Base-by-base conservation (phyloP, 1,140 invertebrate species). In the Cydia fagiglandana region DNA sequence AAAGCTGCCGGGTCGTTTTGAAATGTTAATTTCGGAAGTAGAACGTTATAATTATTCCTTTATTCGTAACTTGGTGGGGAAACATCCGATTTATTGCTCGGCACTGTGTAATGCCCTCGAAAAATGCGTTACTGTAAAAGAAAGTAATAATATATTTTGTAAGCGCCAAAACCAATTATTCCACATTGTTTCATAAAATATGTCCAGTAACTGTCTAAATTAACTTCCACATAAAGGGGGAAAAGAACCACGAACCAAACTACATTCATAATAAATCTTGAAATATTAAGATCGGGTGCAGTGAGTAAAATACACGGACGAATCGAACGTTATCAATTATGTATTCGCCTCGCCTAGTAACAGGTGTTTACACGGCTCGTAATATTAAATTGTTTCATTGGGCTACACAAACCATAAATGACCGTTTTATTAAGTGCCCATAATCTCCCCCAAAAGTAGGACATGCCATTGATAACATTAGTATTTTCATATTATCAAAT, bases 1-100 rank as follows among this genome's bases (percentile, higher is more conserved):
- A 83, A 80, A 80, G 70, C 76, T 24, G 73, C 50, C 17, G 74
- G 78, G 74, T 77, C 79, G 78, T 80, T 83, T 78, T 79, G 53
- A 79, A 80, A 82, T 79, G 77, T 76, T 79, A 80, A 82, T 80
- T 78, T 75, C 24, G 77, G 68, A 68, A 50, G 56, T 73, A 64
- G n/a, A 45, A 74, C 75, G 75, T 77, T 45, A 70, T 70, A 70
- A 70, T 41, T 70, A 70, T 70, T 70, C 34, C 30, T 70, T 70
- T 70, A 41, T 41, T 41, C 66, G 30, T 28, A 70, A 38, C 34
- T 70, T 70, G 34, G 66, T 45, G n/a, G n/a, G 66, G 20, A 24
- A 70, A 45, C 30, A 70, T 70, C 34, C 66, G 15, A 70, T 70
- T 38, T 38, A 70, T 45, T 34, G 34, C 13, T 34, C n/a, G 6